These are phyloP conservation scores for Brachypalpus laphriformis DNA, from an alignment of 2,888 invertebrate genomes.

Conservation along the genomic window DNA sequence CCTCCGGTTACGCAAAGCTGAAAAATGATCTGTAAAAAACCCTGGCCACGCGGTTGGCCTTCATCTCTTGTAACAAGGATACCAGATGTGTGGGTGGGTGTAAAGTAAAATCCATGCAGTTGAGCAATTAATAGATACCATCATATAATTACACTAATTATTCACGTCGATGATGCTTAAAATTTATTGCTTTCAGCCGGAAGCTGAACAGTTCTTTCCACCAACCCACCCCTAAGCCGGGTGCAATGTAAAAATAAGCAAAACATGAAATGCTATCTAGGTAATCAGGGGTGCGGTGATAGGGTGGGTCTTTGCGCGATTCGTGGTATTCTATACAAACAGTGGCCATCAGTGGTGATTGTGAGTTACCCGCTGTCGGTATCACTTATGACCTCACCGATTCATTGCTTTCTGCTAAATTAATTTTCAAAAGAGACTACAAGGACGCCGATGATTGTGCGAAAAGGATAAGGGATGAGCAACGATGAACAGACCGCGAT, in stretches of 20 bases:
- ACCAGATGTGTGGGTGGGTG: slow-evolving; percentile 56
- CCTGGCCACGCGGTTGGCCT: slow-evolving; percentile 32
- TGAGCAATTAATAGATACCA: slow-evolving; percentile 72
- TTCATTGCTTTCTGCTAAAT: slow-evolving; percentile 64
- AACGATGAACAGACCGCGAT: not conserved
- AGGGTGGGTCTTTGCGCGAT: not conserved
- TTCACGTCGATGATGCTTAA: slow-evolving; percentile 74
- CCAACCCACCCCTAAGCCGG: not conserved
- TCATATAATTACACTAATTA: slow-evolving; percentile 74
- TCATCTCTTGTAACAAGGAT: slow-evolving; percentile 52
- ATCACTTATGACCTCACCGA: slow-evolving; percentile 66
- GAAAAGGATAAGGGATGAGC: slow-evolving; percentile 21
- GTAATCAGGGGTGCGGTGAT: slow-evolving; percentile 26
- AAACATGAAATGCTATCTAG: slow-evolving; percentile 48
- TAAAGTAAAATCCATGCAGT: slow-evolving; percentile 66
- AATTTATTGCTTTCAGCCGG: slow-evolving; percentile 70
- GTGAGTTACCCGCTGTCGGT: slow-evolving; percentile 25
- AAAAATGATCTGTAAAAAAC: slow-evolving; percentile 23
- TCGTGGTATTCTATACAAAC: slow-evolving; percentile 1
- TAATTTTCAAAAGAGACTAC: slow-evolving; percentile 51
- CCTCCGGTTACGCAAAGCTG: slow-evolving; percentile 40
- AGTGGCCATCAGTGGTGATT: not conserved
- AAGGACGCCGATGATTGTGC: slow-evolving; percentile 17
- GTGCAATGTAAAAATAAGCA: slow-evolving; percentile 53
- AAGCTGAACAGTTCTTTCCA: slow-evolving; percentile 39